phyloP scores from a whole-genome alignment of 2,797 vertebrate genomes.

The Danio albolineatus region DNA sequence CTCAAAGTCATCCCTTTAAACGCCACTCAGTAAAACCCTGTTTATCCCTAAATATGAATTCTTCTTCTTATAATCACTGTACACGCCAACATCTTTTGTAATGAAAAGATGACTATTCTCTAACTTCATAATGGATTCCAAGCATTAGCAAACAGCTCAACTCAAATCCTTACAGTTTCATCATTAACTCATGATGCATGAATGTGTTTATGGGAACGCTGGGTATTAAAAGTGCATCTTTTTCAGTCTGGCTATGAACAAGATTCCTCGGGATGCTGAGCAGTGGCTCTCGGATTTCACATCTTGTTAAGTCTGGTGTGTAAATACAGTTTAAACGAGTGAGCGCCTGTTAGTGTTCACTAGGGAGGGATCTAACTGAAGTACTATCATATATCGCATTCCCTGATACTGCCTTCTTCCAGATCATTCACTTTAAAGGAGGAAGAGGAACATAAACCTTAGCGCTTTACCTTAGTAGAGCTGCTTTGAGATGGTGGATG shows the following conservation, averaged over 20 bases:
- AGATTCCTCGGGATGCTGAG: constrained; percentile 12
- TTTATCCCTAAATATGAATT: not conserved
- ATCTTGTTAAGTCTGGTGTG: not conserved
- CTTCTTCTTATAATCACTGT: constrained; percentile 12
- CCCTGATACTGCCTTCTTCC: not conserved
- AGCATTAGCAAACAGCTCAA: constrained; percentile 39
- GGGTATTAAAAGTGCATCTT: constrained; percentile 10
- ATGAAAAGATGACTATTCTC: constrained; percentile 11
- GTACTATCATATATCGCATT: not conserved
- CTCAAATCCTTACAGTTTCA: constrained; percentile 30
- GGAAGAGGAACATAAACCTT: not conserved
- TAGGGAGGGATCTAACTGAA: not conserved
- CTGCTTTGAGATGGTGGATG: constrained; percentile 22
- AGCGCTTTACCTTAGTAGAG: not conserved
- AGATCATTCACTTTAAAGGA: not conserved
- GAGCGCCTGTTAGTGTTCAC: not conserved
- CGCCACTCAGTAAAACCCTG: constrained; percentile 33
- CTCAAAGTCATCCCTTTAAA: not conserved
- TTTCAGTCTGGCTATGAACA: not conserved
- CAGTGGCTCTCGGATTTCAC: not conserved
- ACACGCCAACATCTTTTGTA: constrained; percentile 21
- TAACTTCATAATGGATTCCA: constrained; percentile 16
- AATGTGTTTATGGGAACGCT: not conserved
- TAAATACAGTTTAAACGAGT: not conserved
- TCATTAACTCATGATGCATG: constrained; percentile 3